Percentiles rank a stretch among this genome's conserved stretches.
These are phyloP conservation scores for Drosophila algonquin DNA, from an alignment of 2,888 invertebrate genomes.

Conservation along the genomic window DNA sequence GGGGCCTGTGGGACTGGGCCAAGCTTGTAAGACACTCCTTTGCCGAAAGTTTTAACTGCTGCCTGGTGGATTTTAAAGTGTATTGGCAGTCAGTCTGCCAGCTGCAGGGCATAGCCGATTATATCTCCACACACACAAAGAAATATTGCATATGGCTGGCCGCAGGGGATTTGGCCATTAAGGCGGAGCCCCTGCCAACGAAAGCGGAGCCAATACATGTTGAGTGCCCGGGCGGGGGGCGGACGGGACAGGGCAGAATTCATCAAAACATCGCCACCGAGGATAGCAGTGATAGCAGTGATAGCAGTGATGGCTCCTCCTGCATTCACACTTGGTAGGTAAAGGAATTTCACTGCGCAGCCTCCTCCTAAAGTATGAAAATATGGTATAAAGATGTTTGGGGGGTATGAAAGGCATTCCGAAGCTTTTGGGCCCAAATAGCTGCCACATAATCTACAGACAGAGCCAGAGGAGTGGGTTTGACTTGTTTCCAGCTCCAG, in stretches of 20 bases:
- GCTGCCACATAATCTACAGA: slow-evolving; percentile 64
- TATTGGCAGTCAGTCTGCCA: slow-evolving; percentile 32
- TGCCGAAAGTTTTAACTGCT: slow-evolving; percentile 71
- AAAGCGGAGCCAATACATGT: slow-evolving; percentile 58
- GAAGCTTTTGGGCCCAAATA: slow-evolving; percentile 68
- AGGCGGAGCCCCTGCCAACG: slow-evolving; percentile 54
- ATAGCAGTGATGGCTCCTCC: slow-evolving; percentile 8
- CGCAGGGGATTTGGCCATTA: slow-evolving; percentile 64
- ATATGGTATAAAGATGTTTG: slow-evolving; percentile 61
- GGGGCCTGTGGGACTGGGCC: slow-evolving; percentile 67
- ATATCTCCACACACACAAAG: slow-evolving; percentile 36
- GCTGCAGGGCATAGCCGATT: slow-evolving; percentile 27
- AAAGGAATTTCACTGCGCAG: slow-evolving; percentile 53
- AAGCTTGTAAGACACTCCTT: slow-evolving; percentile 46
- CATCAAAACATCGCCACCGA: slow-evolving; percentile 14
- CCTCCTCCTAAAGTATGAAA: slow-evolving; percentile 50
- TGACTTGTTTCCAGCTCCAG: neutral
- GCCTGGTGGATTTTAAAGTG: slow-evolving; percentile 71
- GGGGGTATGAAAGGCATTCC: slow-evolving; percentile 59
- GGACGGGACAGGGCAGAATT: slow-evolving; percentile 10
- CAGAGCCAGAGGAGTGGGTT: neutral
- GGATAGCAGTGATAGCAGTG: slow-evolving; percentile 15
- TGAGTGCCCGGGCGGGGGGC: slow-evolving; percentile 43
- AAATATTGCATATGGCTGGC: slow-evolving; percentile 68
- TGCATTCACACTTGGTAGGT: slow-evolving; percentile 22